Conservation (phyloP, 2,113 vertebrate genomes). For the Phocoena phocoena region DNA sequence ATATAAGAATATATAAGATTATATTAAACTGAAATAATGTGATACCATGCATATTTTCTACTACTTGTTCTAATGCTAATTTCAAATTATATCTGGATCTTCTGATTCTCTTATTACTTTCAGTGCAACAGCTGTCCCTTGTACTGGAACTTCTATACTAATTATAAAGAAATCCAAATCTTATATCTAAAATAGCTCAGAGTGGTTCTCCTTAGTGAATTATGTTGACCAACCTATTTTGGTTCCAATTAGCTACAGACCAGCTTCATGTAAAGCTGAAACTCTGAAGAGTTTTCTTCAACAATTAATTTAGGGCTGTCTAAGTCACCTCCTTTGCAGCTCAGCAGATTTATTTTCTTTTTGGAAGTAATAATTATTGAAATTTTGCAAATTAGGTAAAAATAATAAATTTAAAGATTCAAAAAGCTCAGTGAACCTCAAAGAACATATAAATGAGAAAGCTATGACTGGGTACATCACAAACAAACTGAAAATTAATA, state of each 20-base stretch:
- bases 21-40: not conserved
- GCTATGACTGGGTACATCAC: not conserved
- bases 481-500: not conserved
- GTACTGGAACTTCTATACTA: not conserved
- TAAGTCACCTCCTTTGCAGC: not conserved
- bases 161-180: not conserved
- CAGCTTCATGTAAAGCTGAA: not conserved
- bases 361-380: not conserved
- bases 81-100: not conserved
- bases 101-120: not conserved
- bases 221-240: not conserved
- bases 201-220: not conserved
- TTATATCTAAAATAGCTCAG: not conserved
- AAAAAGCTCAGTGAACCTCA: not conserved
- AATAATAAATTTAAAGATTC: not conserved
- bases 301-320: not conserved
- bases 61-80: not conserved
- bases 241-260: not conserved
- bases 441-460: not conserved
- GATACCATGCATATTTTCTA: not conserved
- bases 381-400: not conserved
- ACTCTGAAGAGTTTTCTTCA: not conserved
- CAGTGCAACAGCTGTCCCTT: not conserved
- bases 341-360: not conserved
- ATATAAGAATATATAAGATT: not conserved